Base-by-base conservation (phyloP, 2,113 vertebrate genomes). In the Heterotilapia buettikoferi region DNA sequence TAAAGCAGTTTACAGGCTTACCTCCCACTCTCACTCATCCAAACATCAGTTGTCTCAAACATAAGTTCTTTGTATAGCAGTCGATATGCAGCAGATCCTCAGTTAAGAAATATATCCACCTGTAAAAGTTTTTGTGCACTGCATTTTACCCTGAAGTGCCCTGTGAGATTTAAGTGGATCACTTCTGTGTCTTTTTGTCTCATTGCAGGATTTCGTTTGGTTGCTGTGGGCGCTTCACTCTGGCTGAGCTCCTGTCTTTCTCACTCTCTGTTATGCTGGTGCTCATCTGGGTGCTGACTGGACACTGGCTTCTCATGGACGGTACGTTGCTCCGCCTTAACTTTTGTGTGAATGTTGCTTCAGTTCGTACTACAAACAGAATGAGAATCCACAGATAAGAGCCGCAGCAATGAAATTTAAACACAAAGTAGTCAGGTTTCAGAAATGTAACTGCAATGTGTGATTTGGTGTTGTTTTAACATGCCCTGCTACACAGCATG, bases 281-380 rank as follows among this genome's bases (percentile, higher is more conserved):
- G 87, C 98, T 99, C 94, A 99, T 99, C 96, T 99, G 99, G 99
- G 99, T 99, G 91, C 97, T 99, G 31, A 99, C 99, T 7, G 99
- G 99, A 92, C 99, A 99, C 91, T 99, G 98, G 99, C 98, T 99
- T 40, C 98, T 99, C 68, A 99, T 99, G 98, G 99, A 99, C 21
- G 99, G 98, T 99, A 86, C 92, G 97, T 94, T 5, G 18, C 43
- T 36, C 43, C 8, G 31, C 52, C 53, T 7, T 7, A 21, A 18
- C 73, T 54, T 31, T 85, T 9, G 9, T 79, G 24, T 50, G 29
- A 38, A 21, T 73, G 21, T 29, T 19, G 19, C 11, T 63, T 66
- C 14, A 43, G 11, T 50, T 9, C n/a, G 47, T 80, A 14, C 68
- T 53, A 33, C 11, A 19, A 13, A 21, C 6, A 36, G 18, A 7